phyloP scores from a whole-genome alignment of 2,113 vertebrate species.

The Elaphurus davidianus region DNA sequence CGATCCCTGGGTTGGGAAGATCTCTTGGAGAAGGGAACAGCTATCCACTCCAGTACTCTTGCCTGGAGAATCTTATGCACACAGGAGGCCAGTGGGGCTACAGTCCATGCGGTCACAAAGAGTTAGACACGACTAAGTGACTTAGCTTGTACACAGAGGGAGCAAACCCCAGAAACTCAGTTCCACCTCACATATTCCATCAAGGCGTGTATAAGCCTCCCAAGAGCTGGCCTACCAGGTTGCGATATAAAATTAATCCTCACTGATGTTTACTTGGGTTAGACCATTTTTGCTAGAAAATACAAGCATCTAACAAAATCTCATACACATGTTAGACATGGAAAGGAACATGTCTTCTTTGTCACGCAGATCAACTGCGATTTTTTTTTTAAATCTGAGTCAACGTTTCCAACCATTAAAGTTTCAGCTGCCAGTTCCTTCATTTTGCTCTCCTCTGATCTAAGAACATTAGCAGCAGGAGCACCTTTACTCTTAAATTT shows the following conservation, averaged over 20 bases:
- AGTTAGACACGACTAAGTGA: not conserved
- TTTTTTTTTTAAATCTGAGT: slow-evolving; percentile 74
- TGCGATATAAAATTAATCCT: not conserved
- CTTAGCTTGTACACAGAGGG: not conserved
- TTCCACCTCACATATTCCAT: not conserved
- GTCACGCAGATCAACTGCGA: slow-evolving; percentile 68
- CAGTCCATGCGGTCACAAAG: not conserved
- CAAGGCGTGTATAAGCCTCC: not conserved
- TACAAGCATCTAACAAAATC: not conserved
- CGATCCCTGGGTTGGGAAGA: not conserved
- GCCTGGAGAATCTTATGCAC: not conserved
- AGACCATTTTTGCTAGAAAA: not conserved
- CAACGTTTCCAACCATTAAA: slow-evolving; percentile 81
- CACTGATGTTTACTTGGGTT: not conserved
- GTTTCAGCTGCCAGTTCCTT: slow-evolving; percentile 86
- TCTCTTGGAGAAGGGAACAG: not conserved
- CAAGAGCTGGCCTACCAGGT: not conserved
- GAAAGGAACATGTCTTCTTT: slow-evolving; percentile 78
- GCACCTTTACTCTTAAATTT: slow-evolving; percentile 88
- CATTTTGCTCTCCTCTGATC: slow-evolving; percentile 86
- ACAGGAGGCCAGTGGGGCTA: not conserved
- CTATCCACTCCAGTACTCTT: not conserved
- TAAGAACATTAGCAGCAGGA: slow-evolving; percentile 84
- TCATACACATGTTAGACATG: slow-evolving; percentile 25
- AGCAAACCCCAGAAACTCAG: not conserved